Evolutionary conservation across 2,797 vertebrate species (phyloP).

Genomic region (Corythornis leucogaster): DNA sequence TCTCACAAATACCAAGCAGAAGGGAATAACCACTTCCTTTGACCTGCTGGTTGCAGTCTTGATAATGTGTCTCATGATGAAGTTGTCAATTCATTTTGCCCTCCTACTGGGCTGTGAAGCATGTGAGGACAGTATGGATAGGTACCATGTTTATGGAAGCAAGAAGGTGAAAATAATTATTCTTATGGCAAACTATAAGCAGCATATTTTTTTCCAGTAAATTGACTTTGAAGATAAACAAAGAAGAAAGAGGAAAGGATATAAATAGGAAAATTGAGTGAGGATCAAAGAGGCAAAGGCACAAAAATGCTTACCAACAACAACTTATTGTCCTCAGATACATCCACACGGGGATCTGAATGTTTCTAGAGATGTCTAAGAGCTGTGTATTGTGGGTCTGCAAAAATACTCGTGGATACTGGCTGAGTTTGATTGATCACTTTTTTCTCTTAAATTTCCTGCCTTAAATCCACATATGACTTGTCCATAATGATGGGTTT

Average conservation of each 20-base stretch:
- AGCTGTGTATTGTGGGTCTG: not conserved
- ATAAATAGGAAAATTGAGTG: not conserved
- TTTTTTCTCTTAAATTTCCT: not conserved
- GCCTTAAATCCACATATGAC: not conserved
- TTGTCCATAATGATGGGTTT: not conserved
- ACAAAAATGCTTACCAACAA: not conserved
- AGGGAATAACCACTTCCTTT: not conserved
- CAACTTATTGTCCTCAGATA: not conserved
- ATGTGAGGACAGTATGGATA: not conserved
- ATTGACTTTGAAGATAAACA: not conserved
- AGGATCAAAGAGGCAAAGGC: not conserved
- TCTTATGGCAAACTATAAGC: not conserved
- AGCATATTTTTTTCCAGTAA: not conserved
- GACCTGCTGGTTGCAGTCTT: not conserved
- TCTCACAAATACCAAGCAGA: not conserved
- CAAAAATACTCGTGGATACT: not conserved
- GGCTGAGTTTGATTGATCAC: not conserved
- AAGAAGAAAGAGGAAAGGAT: not conserved
- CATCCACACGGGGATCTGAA: not conserved
- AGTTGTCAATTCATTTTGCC: not conserved
- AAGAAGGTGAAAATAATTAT: not conserved
- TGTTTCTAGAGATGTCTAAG: not conserved
- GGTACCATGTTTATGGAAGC: not conserved
- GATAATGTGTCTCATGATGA: not conserved
- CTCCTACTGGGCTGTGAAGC: not conserved